Base-by-base conservation (phyloP, 2,888 invertebrate genomes). In the Drosophila prostipennis region DNA sequence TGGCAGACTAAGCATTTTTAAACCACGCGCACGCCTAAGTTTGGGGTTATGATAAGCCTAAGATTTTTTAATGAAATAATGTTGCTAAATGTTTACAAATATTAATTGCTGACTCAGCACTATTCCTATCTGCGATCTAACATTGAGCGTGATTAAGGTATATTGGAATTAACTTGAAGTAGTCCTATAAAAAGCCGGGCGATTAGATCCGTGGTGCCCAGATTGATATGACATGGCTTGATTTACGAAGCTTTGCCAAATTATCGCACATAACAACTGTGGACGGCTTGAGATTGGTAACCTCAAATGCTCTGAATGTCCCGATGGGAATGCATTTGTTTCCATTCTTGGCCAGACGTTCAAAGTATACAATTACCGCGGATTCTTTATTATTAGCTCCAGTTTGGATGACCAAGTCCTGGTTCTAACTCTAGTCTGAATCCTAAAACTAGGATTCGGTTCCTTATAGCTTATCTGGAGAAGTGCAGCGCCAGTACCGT, bases 51-150 rank as follows among this genome's bases (percentile, higher is more conserved):
- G 59, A 59, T 46, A 40, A 58, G 39, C 13, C 5, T 7, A 7
- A 34, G 10, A 10, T 14, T 13, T 13, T 45, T 58, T 8, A 39
- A 58, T 56, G 29, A 29, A 45, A 45, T 11, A 0, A 19, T n/a
- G 10, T n/a, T n/a, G 16, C n/a, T 13, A 29, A 58, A 57, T 58
- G 58, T 61, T 61, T 61, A 34, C 61, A 32, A 59, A 58, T 46
- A 34, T 34, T 14, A 54, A 34, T 13, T 14, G 34, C 23, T 59
- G 61, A 61, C 23, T 26, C 2, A 3, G 59, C 34, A 11, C 11
- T 13, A 26, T 40, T 14, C 14, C 16, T 61, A 59, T 59, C 46
- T 34, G 0, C 23, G 8, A 26, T 40, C 34, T 16, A 40, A n/a
- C 59, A 58, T 61, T 59, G 34, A 40, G 7, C n/a, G 6, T 32